Percentiles rank a stretch among this genome's conserved stretches.
Conservation (phyloP, 2,888 invertebrate species). For the Sceliomorpha sp. region DNA sequence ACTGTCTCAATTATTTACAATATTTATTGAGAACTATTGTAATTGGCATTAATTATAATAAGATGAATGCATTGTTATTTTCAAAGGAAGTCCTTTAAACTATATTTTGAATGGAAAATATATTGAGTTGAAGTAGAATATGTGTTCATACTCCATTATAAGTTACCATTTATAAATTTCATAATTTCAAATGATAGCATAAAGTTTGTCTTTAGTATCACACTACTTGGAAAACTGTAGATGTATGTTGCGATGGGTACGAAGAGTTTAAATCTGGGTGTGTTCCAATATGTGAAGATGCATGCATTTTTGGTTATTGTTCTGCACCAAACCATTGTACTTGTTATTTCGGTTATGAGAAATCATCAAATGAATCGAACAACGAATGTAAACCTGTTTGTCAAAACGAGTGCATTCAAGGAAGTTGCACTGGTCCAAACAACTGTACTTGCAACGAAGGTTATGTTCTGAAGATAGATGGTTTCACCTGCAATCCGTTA, state of each 20-base stretch:
- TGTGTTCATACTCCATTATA: too few species aligned
- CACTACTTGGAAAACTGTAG: conserved; percentile 7
- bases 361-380: conserved; percentile 8
- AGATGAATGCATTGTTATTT: too few species aligned
- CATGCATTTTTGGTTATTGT: conserved; percentile 44
- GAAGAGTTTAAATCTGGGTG: conserved; percentile 19
- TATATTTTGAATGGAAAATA: too few species aligned
- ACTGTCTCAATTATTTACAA: too few species aligned
- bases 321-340: conserved; percentile 57
- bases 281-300: conserved; percentile 29
- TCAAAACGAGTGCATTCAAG: conserved; percentile 78
- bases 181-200: too few species aligned
- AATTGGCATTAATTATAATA: too few species aligned
- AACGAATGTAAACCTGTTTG: conserved; percentile 72
- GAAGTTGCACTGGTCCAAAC: conserved; percentile 80
- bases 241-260: conserved; percentile 61
- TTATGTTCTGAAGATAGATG: conserved; percentile 71
- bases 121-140: conserved; percentile 40
- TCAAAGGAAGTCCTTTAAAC: too few species aligned
- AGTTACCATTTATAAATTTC: too few species aligned
- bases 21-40: too few species aligned
- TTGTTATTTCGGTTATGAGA: conserved; percentile 57
- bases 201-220: conserved; percentile 50
- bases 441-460: conserved; percentile 77
- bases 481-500: conserved; percentile 81